Conservation (phyloP, 2,888 invertebrate species). For the Lasioglossum morio region DNA sequence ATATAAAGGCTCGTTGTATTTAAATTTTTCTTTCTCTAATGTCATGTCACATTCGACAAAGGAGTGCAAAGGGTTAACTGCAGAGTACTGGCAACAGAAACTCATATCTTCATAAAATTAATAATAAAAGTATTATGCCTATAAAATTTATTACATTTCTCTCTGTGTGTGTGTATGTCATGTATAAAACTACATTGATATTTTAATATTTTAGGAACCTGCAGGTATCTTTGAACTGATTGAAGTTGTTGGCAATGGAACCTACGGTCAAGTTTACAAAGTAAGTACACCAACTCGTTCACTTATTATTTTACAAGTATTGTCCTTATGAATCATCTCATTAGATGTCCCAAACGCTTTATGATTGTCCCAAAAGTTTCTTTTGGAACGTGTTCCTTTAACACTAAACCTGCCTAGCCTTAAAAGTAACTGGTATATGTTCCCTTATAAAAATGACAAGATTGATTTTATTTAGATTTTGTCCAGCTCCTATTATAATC, state of each 20-base stretch:
- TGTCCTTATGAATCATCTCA: neutral
- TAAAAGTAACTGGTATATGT: too few relatives aligned
- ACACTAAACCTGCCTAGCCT: too few relatives aligned
- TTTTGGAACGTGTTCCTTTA: too few relatives aligned
- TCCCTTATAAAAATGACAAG: too few relatives aligned
- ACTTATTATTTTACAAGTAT: neutral
- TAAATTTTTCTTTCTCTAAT: too few relatives aligned
- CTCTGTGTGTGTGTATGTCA: neutral
- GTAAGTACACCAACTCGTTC: conserved; percentile 86
- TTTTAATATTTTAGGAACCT: conserved; percentile 93
- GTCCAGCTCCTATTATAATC: too few relatives aligned
- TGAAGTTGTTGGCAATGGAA: conserved; percentile 99
- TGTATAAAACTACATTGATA: neutral
- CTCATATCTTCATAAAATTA: neutral
- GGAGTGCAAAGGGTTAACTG: too few relatives aligned
- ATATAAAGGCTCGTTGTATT: too few relatives aligned
- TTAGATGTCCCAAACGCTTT: neutral
- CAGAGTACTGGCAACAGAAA: neutral
- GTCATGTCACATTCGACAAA: too few relatives aligned
- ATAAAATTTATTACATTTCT: conserved; percentile 2
- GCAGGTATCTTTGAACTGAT: conserved; percentile 99
- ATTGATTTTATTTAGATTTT: too few relatives aligned
- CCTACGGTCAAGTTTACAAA: conserved; percentile 99
- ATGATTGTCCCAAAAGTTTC: too few relatives aligned
- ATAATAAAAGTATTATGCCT: neutral